A percentile compares a stretch with the other conserved stretches of the same genome.
These are phyloP conservation scores for Chaetodon trifascialis DNA, from an alignment of 2,113 vertebrate genomes.

Conservation along the genomic window DNA sequence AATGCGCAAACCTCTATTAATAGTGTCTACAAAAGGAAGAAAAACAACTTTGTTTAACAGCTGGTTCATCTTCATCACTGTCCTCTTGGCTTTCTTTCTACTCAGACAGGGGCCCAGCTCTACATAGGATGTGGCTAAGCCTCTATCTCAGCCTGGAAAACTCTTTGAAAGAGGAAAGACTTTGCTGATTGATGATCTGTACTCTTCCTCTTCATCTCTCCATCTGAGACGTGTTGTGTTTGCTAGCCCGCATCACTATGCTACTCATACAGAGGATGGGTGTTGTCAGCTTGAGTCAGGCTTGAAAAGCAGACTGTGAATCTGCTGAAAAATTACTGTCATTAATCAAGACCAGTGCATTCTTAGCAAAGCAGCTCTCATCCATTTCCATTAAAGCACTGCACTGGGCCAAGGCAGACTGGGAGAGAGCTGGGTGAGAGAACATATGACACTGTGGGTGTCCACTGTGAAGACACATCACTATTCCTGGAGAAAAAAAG, in stretches of 20 bases:
- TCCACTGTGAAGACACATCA: constrained; percentile 8
- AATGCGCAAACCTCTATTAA: constrained; percentile 15
- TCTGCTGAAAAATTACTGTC: constrained; percentile 59
- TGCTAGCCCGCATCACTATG: constrained; percentile 34
- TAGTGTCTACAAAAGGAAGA: not conserved
- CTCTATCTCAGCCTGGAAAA: constrained; percentile 28
- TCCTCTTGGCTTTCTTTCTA: constrained; percentile 23
- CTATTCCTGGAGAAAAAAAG: not conserved
- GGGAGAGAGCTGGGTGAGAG: constrained; percentile 11
- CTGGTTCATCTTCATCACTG: constrained; percentile 59
- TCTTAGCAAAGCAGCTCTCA: constrained; percentile 22
- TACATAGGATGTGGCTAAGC: constrained; percentile 29
- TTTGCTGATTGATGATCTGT: constrained; percentile 69
- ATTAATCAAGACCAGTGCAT: constrained; percentile 57
- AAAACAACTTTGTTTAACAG: constrained; percentile 33
- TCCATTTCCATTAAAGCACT: constrained; percentile 35
- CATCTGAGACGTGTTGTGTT: constrained; percentile 49
- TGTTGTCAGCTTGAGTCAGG: constrained; percentile 21
- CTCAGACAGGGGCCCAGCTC: constrained; percentile 29
- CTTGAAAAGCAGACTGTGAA: constrained; percentile 24
- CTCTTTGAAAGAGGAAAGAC: constrained; percentile 29
- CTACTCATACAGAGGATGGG: constrained; percentile 39
- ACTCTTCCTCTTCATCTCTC: constrained; percentile 64
- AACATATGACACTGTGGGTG: constrained; percentile 23
- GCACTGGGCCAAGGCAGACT: not conserved